A percentile compares a stretch with the other conserved stretches of the same genome.
phyloP scores from a whole-genome alignment of 2,113 vertebrate species.

The Corythoichthys intestinalis region DNA sequence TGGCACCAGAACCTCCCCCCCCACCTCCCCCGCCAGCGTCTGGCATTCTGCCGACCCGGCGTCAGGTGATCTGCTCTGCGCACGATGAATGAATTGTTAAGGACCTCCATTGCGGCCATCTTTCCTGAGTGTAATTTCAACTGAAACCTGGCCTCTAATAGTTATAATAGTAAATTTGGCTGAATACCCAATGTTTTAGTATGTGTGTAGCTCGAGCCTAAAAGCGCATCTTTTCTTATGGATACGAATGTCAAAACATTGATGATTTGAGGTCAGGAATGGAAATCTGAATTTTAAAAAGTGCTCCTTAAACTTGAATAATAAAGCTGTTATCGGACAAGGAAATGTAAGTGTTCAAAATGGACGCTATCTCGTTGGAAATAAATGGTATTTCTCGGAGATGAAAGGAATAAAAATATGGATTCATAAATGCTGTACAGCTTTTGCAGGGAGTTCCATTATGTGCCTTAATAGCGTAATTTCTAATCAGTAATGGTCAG shows the following conservation, averaged over 20 bases:
- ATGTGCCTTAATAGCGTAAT: neutral
- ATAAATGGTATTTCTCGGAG: neutral
- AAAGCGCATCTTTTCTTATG: neutral
- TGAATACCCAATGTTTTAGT: neutral
- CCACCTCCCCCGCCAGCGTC: slow-evolving; percentile 73
- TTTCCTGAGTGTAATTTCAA: slow-evolving; percentile 67
- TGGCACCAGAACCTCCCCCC: slow-evolving; percentile 61
- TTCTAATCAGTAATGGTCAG: neutral
- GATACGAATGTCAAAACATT: neutral
- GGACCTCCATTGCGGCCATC: slow-evolving; percentile 73
- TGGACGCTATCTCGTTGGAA: neutral
- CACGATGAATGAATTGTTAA: slow-evolving; percentile 77
- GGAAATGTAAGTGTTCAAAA: neutral
- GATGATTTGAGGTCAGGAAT: neutral
- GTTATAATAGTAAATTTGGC: neutral
- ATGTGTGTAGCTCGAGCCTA: neutral
- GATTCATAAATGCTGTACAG: neutral
- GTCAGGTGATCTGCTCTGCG: slow-evolving; percentile 70
- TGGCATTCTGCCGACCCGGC: slow-evolving; percentile 82
- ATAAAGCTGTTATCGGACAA: neutral
- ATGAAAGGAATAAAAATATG: neutral
- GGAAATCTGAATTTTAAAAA: neutral
- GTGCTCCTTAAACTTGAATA: neutral
- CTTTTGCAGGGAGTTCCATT: neutral
- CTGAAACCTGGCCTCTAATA: slow-evolving; percentile 36